phyloP scores from a whole-genome alignment of 2,113 vertebrate genomes.

The Eolophus roseicapilla region DNA sequence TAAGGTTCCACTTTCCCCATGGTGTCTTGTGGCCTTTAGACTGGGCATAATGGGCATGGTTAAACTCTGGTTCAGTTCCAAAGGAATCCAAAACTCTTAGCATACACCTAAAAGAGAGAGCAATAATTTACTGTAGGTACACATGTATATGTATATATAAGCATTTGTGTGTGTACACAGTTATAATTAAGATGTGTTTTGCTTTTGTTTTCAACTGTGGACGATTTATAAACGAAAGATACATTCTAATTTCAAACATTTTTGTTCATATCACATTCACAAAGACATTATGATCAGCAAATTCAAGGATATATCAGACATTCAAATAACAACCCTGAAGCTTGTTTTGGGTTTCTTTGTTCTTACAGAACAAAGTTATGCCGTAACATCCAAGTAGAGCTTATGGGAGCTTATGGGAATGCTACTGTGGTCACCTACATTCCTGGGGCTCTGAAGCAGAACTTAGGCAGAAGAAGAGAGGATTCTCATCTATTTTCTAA shows the following conservation, averaged over 20 bases:
- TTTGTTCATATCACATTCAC: background rate
- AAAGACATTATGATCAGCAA: background rate
- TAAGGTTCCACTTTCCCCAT: constrained; percentile 99
- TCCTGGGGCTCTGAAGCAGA: background rate
- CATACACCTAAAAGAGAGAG: constrained; percentile 87
- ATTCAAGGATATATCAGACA: constrained; percentile 1
- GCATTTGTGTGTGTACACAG: background rate
- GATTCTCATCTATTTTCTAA: background rate
- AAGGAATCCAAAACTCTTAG: constrained; percentile 95
- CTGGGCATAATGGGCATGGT: constrained; percentile 97
- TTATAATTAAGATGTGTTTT: background rate
- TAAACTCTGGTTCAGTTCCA: constrained; percentile 97
- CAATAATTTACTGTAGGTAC: background rate
- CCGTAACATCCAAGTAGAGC: background rate
- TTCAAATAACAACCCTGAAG: background rate
- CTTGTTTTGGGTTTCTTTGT: background rate
- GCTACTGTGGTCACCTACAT: background rate
- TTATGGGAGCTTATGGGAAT: background rate
- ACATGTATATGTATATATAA: background rate
- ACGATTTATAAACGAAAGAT: background rate
- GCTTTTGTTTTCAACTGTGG: background rate
- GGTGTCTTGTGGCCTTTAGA: constrained; percentile 98
- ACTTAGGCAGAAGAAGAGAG: background rate
- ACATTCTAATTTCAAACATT: background rate
- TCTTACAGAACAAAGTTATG: background rate